Percentiles rank a stretch among this genome's conserved stretches.
These are phyloP conservation scores for Margaritifera margaritifera DNA, from an alignment of 2,888 invertebrate species.

Conservation along the genomic window DNA sequence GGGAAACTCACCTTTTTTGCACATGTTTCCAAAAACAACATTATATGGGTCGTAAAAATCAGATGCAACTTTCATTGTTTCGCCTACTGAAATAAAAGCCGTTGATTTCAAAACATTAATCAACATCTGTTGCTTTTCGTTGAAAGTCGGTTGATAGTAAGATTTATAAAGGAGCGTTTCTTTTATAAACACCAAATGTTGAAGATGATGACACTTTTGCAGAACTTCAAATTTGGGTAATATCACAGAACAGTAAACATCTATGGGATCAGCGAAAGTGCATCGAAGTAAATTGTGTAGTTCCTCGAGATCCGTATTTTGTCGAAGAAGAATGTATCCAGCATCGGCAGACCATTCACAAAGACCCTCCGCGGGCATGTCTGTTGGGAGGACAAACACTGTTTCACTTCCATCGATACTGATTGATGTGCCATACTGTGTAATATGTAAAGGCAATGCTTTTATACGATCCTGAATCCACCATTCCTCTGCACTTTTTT, in stretches of 20 bases:
- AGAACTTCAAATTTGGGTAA: conserved; percentile 8
- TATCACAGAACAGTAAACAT: conserved; percentile 8
- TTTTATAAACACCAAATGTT: conserved; percentile 10
- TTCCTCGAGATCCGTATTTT: neutral
- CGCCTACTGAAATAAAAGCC: conserved; percentile 10
- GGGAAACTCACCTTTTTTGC: conserved; percentile 10
- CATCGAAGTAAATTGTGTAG: conserved; percentile 8
- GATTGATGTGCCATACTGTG: conserved; percentile 4
- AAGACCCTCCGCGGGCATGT: conserved; percentile 25
- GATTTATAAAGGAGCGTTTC: neutral
- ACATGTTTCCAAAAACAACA: conserved; percentile 16
- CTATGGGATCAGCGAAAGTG: neutral
- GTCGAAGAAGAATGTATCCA: conserved; percentile 13
- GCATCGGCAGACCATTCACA: conserved; percentile 20
- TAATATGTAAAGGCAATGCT: conserved; percentile 11
- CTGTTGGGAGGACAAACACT: conserved; percentile 22
- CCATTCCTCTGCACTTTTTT: neutral
- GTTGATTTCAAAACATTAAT: conserved; percentile 4
- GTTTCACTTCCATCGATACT: conserved; percentile 1
- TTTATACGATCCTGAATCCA: neutral
- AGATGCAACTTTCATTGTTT: conserved; percentile 6
- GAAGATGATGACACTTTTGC: neutral
- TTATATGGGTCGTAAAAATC: conserved; percentile 14
- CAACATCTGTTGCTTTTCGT: neutral
- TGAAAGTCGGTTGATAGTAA: too few relatives aligned